Evolutionary conservation across 2,888 invertebrate genomes (phyloP), one percentile per base, ranked within the genome.

Genomic region (Platycheirus albimanus): DNA sequence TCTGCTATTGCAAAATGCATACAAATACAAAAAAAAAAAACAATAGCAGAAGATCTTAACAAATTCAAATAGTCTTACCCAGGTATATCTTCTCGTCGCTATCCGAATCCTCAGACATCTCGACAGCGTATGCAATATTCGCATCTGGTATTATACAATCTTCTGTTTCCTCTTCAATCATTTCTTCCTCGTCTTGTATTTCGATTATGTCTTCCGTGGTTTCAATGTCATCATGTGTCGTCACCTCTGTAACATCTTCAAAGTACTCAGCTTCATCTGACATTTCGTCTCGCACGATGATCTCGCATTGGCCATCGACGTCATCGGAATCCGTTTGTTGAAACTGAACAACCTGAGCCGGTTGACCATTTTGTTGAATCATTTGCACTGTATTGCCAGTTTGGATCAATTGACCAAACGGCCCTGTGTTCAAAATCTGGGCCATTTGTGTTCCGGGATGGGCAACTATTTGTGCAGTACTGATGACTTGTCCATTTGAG

Each of bases 401-500:
- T 75, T 90, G 90, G 63, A 90, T 86, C 43, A 83, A 30, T 5
- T 83, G 87, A 3, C 86, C 86, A 61, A 86, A 85, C 45, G 86
- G 86, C 0, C 86, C 86, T 1, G 89, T 86, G 78, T 87, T 90
- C 2, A 91, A 87, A 13, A 90, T 88, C 85, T 91, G 91, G 8
- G 90, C 88, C 58, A 91, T 84, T 77, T 90, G 91, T 13, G 90
- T 88, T 4, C 88, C 88, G 15, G 86, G 84, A 56, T 88, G 87
- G 15, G 88, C 87, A 5, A 91, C 88, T 52, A 91, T 88, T 86
- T 91, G 91, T 3, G 90, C 88, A 3, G 90, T 88, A 49, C 90
- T 91, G 49, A 91, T 88, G 3, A 91, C 88, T 78, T 91, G 91
- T 3, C 90, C 90, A 86, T 91, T 91, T 3, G 91, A 89, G 56